Evolutionary conservation across 2,797 vertebrate species (phyloP).

Genomic region (Loriculus beryllinus): DNA sequence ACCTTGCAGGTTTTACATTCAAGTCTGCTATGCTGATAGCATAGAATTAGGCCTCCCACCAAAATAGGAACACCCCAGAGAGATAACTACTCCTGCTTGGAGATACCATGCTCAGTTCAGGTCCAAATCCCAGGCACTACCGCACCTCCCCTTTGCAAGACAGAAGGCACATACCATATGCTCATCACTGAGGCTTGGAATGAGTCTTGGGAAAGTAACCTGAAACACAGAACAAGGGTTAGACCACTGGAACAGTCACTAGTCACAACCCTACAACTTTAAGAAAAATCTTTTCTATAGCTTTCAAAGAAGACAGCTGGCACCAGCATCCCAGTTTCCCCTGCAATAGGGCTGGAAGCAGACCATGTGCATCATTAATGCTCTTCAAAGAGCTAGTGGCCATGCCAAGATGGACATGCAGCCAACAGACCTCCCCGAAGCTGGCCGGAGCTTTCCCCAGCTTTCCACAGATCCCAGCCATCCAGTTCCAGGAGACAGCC

Average conservation of each 20-base stretch:
- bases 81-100: not conserved
- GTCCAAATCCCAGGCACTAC: fast-evolving
- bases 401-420: not conserved
- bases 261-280: not conserved
- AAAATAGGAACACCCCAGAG: not conserved
- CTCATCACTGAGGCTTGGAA: slow-evolving; percentile 34
- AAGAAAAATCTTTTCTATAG: fast-evolving
- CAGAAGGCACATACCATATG: slow-evolving; percentile 36
- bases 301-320: not conserved
- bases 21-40: fast-evolving
- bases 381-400: not conserved
- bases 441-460: not conserved
- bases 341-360: not conserved
- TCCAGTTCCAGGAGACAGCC: not conserved
- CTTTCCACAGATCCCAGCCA: not conserved
- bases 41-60: not conserved
- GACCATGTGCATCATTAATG: not conserved
- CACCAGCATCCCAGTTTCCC: not conserved
- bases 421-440: not conserved
- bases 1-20: not conserved
- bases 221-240: slow-evolving; percentile 14
- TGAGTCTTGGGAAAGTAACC: slow-evolving; percentile 59
- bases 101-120: not conserved
- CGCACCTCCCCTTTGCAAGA: not conserved
- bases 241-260: not conserved